Evolutionary conservation across 2,888 invertebrate species (phyloP).

Genomic region (Volucella inflata): DNA sequence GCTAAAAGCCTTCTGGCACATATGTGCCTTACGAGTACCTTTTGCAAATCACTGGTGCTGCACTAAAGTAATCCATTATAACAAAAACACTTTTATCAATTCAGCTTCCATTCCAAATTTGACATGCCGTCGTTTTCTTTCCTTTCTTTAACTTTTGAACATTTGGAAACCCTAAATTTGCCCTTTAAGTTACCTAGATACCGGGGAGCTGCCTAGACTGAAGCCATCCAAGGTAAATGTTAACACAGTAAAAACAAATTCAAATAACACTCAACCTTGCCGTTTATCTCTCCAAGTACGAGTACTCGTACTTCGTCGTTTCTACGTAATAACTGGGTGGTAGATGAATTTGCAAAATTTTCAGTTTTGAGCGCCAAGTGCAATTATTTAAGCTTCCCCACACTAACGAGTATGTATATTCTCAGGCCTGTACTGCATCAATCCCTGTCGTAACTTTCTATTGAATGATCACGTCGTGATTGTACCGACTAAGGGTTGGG

Average conservation of each 20-base stretch:
- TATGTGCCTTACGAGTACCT: no score
- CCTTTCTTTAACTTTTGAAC: slow-evolving; percentile 27
- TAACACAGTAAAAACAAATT: slow-evolving; percentile 7
- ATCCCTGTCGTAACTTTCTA: slow-evolving; percentile 54
- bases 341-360: slow-evolving; percentile 30
- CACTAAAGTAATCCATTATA: slow-evolving; percentile 30
- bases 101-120: background rate
- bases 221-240: slow-evolving; percentile 10
- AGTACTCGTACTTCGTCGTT: no score
- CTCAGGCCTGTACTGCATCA: slow-evolving; percentile 34
- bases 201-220: no score
- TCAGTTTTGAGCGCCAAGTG: slow-evolving; percentile 49
- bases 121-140: background rate
- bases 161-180: slow-evolving; percentile 1
- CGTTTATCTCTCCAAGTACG: background rate
- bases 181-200: background rate
- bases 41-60: slow-evolving; percentile 16
- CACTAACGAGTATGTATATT: slow-evolving; percentile 14
- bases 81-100: background rate
- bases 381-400: slow-evolving; percentile 42
- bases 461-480: slow-evolving; percentile 56
- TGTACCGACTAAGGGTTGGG: background rate
- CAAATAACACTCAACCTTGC: background rate
- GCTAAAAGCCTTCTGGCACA: no score
- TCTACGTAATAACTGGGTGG: slow-evolving; percentile 14